Base-by-base conservation (phyloP, 2,888 invertebrate species). In the Mythimna pallens region DNA sequence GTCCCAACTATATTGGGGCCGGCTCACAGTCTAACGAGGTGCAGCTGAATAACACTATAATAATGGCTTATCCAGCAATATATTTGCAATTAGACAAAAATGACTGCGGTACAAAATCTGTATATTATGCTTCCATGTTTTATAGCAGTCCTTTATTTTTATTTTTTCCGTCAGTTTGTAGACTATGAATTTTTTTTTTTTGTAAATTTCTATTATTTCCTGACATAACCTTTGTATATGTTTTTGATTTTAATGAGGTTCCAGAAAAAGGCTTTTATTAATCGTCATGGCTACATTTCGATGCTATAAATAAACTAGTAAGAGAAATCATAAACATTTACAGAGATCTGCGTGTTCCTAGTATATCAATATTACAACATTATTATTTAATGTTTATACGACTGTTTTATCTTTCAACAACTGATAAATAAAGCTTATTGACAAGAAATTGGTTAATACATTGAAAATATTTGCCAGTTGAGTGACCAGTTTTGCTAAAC, bases 51-150 rank as follows among this genome's bases (percentile, higher is more conserved):
- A 30, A 22, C 34, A 36, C 5, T 54, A 14, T 30, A 40, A 43
- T 22, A 20, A 57, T 12, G 30, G 69, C 80, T 76, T 76, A 63
- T 63, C 43, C 65, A 70, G 47, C 63, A 70, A 73, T 70, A 57
- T 40, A 64, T 77, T 68, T 62, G 69, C 71, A 70, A 63, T 73
- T 43, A 68, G 59, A 77, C 36, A 59, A 77, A 30, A 69, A 73
- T 71, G 77, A 85, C 80, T 85, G 83, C 81, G 82, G 83, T 87
- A 83, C 84, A 80, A 83, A 84, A 87, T 86, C 83, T 80, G 77
- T 84, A 83, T 86, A 83, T 84, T 78, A 83, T 75, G 70, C 62
- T 71, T 76, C 61, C 62, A 65, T 65, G 63, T 75, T 75, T 65
- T 73, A 30, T 64, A 34, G 71, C 66, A 73, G 69, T 74, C 62